Conservation (phyloP, 2,113 vertebrate species). For the Arenaria interpres region DNA sequence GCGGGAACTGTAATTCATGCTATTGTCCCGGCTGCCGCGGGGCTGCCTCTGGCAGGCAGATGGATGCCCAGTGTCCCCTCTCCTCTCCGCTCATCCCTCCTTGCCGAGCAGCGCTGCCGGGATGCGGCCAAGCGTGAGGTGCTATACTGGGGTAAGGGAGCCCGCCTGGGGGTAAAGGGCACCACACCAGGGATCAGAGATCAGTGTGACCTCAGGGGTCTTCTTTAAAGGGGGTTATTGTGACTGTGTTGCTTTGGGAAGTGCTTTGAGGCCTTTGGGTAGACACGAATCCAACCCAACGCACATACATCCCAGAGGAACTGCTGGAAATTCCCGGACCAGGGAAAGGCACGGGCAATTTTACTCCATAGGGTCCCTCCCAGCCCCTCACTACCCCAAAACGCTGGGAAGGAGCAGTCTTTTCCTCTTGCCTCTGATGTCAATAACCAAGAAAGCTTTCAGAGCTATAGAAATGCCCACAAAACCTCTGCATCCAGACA, state of each 20-base stretch:
- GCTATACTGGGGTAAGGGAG: neutral
- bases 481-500: neutral
- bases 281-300: neutral
- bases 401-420: neutral
- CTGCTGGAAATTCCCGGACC: neutral
- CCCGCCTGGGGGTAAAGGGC: rapidly evolving
- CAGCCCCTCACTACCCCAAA: neutral
- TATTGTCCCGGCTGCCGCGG: rapidly evolving
- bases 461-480: neutral
- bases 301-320: neutral
- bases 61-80: neutral
- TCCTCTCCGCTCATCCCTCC: neutral
- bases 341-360: neutral
- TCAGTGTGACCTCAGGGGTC: rapidly evolving
- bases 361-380: neutral
- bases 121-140: neutral
- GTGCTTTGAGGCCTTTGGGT: neutral
- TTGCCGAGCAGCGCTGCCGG: neutral
- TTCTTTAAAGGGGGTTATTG: neutral
- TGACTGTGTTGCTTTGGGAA: neutral
- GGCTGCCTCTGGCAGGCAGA: neutral
- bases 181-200: neutral
- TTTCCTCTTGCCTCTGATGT: neutral
- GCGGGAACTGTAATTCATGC: neutral
- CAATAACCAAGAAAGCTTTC: neutral